These are phyloP conservation scores for Cercopithecus neglectus DNA, from an alignment of 2,797 vertebrate genomes.

Conservation along the genomic window DNA sequence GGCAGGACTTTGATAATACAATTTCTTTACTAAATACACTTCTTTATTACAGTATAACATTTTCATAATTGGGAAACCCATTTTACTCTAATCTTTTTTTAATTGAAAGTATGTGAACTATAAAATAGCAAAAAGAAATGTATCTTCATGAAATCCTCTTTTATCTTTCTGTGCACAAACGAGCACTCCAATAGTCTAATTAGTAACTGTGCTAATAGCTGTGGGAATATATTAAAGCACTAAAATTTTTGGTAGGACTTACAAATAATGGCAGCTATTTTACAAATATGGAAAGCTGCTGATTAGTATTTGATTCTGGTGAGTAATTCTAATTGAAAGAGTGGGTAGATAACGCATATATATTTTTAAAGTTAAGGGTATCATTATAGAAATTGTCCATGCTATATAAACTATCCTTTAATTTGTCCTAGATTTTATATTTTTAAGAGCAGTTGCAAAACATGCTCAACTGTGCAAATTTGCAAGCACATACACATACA, in stretches of 20 bases:
- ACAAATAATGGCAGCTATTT: constrained; percentile 64
- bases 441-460: not conserved
- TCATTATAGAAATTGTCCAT: not conserved
- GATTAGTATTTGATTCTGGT: not conserved
- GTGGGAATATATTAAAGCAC: constrained; percentile 37
- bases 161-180: constrained; percentile 62
- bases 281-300: constrained; percentile 63
- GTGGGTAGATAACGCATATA: not conserved
- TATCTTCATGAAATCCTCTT: constrained; percentile 63
- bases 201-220: constrained; percentile 67
- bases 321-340: not conserved
- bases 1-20: constrained; percentile 17
- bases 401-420: not conserved
- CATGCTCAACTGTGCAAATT: not conserved
- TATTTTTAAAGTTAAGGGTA: not conserved
- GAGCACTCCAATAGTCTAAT: constrained; percentile 17
- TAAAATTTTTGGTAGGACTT: constrained; percentile 67
- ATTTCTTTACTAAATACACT: constrained; percentile 34
- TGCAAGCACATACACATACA: not conserved
- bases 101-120: constrained; percentile 63
- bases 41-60: constrained; percentile 69
- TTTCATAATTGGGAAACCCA: constrained; percentile 53
- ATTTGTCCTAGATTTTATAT: not conserved
- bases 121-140: constrained; percentile 66
- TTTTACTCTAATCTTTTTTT: constrained; percentile 68